These are phyloP conservation scores for Bombycilla garrulus DNA, from an alignment of 2,113 vertebrate species.

Conservation along the genomic window DNA sequence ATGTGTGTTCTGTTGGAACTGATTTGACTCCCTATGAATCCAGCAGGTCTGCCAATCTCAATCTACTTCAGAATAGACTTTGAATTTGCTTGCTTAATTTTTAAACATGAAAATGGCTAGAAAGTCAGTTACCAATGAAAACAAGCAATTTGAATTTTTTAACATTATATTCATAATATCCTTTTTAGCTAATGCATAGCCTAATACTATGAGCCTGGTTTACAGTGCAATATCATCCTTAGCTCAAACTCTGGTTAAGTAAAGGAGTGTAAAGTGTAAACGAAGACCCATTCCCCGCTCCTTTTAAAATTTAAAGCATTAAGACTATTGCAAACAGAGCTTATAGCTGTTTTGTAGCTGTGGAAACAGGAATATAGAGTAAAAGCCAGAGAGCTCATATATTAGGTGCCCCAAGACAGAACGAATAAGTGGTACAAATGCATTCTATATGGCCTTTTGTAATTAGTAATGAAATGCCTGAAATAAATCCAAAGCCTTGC, in stretches of 20 bases:
- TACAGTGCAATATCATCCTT: neutral
- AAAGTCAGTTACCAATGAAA: neutral
- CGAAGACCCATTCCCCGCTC: neutral
- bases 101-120: neutral
- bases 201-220: neutral
- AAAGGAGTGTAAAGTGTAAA: neutral
- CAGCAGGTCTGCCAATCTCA: neutral
- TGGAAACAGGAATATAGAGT: slow-evolving; percentile 5
- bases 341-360: neutral
- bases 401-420: slow-evolving; percentile 47
- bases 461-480: slow-evolving; percentile 59
- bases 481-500: slow-evolving; percentile 53
- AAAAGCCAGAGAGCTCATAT: slow-evolving; percentile 13
- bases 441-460: slow-evolving; percentile 17
- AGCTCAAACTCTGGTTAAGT: neutral
- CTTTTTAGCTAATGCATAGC: neutral
- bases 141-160: neutral
- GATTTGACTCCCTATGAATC: neutral
- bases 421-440: slow-evolving; percentile 23
- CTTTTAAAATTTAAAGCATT: slow-evolving; percentile 35
- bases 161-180: neutral
- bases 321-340: neutral
- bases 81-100: neutral
- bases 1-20: neutral
- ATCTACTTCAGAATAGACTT: neutral